A percentile compares a stretch with the other conserved stretches of the same genome.
phyloP scores from a whole-genome alignment of 2,113 vertebrate genomes.

The Cebidichthys violaceus region DNA sequence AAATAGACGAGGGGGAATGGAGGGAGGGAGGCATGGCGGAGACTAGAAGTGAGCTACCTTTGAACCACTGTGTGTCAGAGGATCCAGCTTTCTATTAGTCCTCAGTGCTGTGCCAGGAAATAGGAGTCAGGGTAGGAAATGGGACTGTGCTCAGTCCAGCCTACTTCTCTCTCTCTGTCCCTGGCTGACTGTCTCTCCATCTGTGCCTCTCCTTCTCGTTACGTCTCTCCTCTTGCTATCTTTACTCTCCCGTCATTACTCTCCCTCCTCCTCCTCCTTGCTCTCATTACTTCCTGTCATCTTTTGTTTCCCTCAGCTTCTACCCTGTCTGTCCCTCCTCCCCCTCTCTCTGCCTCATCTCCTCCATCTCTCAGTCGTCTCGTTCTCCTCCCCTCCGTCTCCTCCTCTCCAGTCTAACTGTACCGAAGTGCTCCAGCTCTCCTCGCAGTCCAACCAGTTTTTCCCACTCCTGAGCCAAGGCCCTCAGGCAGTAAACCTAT shows the following conservation, averaged over 20 bases:
- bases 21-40: conserved; percentile 26
- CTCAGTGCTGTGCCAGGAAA: conserved; percentile 40
- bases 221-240: conserved; percentile 29
- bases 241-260: conserved; percentile 32
- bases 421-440: conserved; percentile 41
- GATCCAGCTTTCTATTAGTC: conserved; percentile 64
- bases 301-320: conserved; percentile 54
- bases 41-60: conserved; percentile 70
- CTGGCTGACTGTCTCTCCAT: not conserved
- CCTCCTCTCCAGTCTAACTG: conserved; percentile 24
- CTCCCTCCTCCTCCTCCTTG: conserved; percentile 13
- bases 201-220: conserved; percentile 4
- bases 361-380: conserved; percentile 23
- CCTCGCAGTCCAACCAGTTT: conserved; percentile 33
- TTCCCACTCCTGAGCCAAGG: conserved; percentile 15
- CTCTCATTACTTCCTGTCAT: conserved; percentile 55
- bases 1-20: conserved; percentile 40
- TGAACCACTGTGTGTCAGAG: conserved; percentile 67
- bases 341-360: conserved; percentile 42
- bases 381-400: conserved; percentile 22
- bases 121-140: conserved; percentile 58
- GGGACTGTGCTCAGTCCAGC: conserved; percentile 41
- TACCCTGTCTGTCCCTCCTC: conserved; percentile 22
- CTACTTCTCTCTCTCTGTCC: not conserved
- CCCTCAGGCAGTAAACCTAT: conserved; percentile 27